A percentile compares a stretch with the other conserved stretches of the same genome.
Conservation (phyloP, 2,888 invertebrate genomes). For the Pseudococcus jackbeardsleyi region DNA sequence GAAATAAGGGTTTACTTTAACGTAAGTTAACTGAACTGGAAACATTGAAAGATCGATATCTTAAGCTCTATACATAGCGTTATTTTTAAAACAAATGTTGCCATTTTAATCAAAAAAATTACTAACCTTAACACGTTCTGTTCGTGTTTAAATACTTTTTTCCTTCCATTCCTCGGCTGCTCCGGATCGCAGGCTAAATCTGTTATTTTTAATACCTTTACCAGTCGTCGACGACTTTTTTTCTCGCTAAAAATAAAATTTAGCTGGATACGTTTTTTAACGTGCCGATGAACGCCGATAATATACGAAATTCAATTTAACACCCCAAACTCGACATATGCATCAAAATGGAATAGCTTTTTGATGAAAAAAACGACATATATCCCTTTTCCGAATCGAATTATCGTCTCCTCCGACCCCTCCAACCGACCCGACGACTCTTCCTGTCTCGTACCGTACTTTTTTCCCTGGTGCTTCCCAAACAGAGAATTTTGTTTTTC, state of each 20-base stretch:
- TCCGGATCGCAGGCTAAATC: background rate
- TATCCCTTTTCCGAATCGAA: slow-evolving; percentile 14
- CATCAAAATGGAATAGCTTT: slow-evolving; percentile 15
- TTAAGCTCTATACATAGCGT: slow-evolving; percentile 2
- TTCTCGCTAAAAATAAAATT: slow-evolving; percentile 2
- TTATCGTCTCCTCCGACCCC: background rate
- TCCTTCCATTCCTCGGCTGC: background rate
- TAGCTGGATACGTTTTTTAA: background rate
- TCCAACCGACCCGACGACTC: background rate
- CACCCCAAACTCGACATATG: slow-evolving; percentile 25
- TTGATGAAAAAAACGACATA: slow-evolving; percentile 8
- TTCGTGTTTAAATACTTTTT: slow-evolving; percentile 3
- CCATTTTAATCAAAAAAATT: slow-evolving; percentile 47
- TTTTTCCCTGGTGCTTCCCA: background rate
- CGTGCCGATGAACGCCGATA: background rate
- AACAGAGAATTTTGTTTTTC: slow-evolving; percentile 10
- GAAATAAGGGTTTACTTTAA: slow-evolving; percentile 37
- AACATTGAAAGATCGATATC: slow-evolving; percentile 37
- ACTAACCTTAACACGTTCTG: slow-evolving; percentile 23
- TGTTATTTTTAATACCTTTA: slow-evolving; percentile 12
- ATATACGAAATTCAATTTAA: slow-evolving; percentile 8
- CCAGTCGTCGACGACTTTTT: background rate
- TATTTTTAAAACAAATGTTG: slow-evolving; percentile 39
- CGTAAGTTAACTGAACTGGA: slow-evolving; percentile 51
- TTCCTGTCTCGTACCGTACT: background rate